Evolutionary conservation across 2,113 vertebrate genomes (phyloP).

Genomic region (Irena cyanogastra): DNA sequence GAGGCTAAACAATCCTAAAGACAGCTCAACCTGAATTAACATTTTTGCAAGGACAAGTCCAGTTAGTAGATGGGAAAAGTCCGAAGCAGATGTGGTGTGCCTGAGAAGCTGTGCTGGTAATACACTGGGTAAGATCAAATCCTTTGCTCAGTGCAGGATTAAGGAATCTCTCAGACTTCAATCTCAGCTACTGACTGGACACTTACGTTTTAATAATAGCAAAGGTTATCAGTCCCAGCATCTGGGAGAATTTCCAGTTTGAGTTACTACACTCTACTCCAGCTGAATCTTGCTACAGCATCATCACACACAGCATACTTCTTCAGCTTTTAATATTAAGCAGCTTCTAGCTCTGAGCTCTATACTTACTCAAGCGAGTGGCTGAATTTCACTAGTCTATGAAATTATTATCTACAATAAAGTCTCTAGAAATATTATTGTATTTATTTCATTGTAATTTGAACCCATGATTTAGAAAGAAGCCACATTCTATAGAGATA

Average conservation of each 20-base stretch:
- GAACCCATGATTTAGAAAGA: not conserved
- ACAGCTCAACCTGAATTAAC: not conserved
- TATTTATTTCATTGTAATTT: slow-evolving; percentile 39
- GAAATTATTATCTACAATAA: not conserved
- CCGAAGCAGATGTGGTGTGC: not conserved
- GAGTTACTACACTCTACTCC: not conserved
- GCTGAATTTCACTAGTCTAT: not conserved
- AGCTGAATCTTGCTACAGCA: not conserved
- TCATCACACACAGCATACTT: not conserved
- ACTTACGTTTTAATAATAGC: not conserved
- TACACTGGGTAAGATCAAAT: not conserved
- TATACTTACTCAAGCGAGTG: not conserved
- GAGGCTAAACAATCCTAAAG: not conserved
- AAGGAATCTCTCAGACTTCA: not conserved
- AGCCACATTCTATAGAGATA: not conserved
- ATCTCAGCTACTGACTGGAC: not conserved
- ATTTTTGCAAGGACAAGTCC: not conserved
- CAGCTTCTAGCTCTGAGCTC: not conserved
- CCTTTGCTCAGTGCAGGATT: not conserved
- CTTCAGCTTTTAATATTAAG: not conserved
- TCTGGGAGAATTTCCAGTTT: not conserved
- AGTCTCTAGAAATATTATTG: not conserved
- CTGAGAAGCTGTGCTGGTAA: not conserved
- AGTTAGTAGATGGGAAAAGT: not conserved
- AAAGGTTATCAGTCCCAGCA: not conserved